Base-by-base conservation (phyloP, 2,797 vertebrate species). In the Knipowitschia caucasica region DNA sequence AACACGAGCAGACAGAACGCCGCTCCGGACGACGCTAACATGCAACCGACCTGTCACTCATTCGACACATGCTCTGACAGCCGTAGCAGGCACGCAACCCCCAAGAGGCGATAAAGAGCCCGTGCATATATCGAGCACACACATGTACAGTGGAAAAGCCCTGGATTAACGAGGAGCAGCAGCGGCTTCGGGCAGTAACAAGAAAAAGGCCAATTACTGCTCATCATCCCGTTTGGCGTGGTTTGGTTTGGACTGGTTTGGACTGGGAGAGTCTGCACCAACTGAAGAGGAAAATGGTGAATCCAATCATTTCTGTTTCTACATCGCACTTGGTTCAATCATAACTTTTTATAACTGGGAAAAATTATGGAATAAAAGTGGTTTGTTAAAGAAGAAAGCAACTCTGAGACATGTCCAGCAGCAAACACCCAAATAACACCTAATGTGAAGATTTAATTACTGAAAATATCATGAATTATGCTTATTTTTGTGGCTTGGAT, bases 91-190 rank as follows among this genome's bases (percentile, higher is more conserved):
- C 64, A 71, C 59, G 75, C 77, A 74, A 64, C 35, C 74, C 55
- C 80, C 69, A 58, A 65, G 56, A 62, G 63, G 75, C 82, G 86
- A 89, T 84, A 87, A 90, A 89, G 64, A 2, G n/a, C 0, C n/a
- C n/a, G n/a, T n/a, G n/a, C n/a, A n/a, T n/a, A n/a, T n/a, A n/a
- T n/a, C n/a, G 1, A 5, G 14, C 31, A 17, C 8, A 38, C 18
- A 42, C 34, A 45, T 21, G 47, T 38, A 55, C 39, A 39, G 38
- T 15, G 36, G 5, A 53, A 25, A 53, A 52, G 65, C 70, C 81
- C 89, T 83, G 62, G 76, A 82, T 80, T 81, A 83, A 78, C 75
- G 81, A 73, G 64, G 52, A 61, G 60, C 51, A 69, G 65, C 56
- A 59, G 63, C 64, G 72, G 61, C 47, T 58, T 56, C 52, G 64